Evolutionary conservation across 2,797 vertebrate genomes (phyloP).

Genomic region (Chloroceryle amazona): DNA sequence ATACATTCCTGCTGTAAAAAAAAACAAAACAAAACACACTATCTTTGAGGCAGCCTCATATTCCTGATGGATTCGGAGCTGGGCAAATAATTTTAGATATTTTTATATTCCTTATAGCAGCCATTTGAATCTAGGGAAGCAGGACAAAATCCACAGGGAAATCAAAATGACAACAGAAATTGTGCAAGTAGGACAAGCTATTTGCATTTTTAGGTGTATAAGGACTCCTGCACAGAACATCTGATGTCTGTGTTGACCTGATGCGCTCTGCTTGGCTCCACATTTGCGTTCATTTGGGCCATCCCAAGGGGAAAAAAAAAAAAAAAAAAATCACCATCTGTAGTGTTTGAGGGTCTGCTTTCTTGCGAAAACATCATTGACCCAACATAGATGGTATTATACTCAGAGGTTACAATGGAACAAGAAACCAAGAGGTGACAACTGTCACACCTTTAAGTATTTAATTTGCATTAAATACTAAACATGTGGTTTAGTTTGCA

Average conservation of each 20-base stretch:
- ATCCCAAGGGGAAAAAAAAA: no score
- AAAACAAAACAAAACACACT: no score
- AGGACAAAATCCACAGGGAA: not conserved
- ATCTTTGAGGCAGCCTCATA: not conserved
- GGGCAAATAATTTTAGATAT: not conserved
- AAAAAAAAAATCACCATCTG: not conserved
- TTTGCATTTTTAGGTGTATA: not conserved
- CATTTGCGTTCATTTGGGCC: not conserved
- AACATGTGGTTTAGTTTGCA: not conserved
- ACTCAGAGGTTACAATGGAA: not conserved
- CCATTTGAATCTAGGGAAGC: not conserved
- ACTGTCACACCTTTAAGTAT: not conserved
- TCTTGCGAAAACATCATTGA: not conserved
- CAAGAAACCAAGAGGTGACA: rapidly evolving
- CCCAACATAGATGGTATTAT: no score
- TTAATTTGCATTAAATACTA: not conserved
- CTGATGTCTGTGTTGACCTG: not conserved
- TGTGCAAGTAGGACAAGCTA: rapidly evolving
- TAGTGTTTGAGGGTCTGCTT: not conserved
- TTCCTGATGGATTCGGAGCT: not conserved
- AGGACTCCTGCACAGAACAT: not conserved
- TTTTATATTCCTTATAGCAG: not conserved
- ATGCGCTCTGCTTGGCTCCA: not conserved
- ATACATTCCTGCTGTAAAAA: rapidly evolving
- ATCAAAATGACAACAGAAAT: not conserved